phyloP scores from a whole-genome alignment of 2,888 invertebrate genomes.

The Nasonovia ribisnigri region DNA sequence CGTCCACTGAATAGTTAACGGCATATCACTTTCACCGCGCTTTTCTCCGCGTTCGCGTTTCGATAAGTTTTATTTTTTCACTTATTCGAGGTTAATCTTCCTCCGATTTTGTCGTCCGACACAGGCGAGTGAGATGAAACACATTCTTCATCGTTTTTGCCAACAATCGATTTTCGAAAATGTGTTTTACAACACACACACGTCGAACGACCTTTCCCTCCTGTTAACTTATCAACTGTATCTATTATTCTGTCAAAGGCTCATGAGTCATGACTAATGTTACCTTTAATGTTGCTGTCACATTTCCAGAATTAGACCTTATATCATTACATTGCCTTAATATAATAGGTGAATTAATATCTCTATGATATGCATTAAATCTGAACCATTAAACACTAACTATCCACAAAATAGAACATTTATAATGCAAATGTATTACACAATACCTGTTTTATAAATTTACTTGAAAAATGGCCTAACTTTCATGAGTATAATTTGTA shows the following conservation, averaged over 20 bases:
- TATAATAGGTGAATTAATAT: neutral
- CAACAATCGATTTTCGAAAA: neutral
- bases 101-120: neutral
- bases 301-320: neutral
- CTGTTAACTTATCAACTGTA: neutral
- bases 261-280: neutral
- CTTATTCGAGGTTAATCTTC: neutral
- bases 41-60: neutral
- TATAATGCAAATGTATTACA: neutral
- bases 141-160: neutral
- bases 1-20: neutral
- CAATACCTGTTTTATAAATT: neutral
- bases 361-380: neutral
- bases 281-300: neutral
- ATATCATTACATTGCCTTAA: neutral
- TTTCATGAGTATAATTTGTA: neutral
- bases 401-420: neutral
- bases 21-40: constrained; percentile 36
- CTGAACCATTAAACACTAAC: neutral
- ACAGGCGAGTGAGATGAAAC: neutral
- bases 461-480: neutral
- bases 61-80: neutral
- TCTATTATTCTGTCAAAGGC: neutral
- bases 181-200: neutral
- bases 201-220: neutral